Base-by-base conservation (phyloP, 2,113 vertebrate species). In the Megaleporinus macrocephalus region DNA sequence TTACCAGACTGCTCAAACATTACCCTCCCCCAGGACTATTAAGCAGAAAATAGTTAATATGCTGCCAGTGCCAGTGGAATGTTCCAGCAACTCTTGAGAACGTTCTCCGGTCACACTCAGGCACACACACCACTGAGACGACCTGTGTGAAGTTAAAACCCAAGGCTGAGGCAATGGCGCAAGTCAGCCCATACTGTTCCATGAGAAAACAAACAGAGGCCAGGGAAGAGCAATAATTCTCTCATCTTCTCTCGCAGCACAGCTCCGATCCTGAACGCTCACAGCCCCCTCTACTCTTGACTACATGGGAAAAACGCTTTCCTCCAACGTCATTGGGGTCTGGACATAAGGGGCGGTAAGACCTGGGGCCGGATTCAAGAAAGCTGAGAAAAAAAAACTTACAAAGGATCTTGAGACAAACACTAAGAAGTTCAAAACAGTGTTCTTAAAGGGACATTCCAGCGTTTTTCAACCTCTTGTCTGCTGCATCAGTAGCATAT, bases 161-260 rank as follows among this genome's bases (percentile, higher is more conserved):
- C 16, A 41, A 75, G 26, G 24, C 76, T 74, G 65, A 62, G 36
- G 70, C 61, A 76, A 36, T 72, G 68, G 41, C 30, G 27, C 53
- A 72, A 59, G 24, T 36, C 27, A 69, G 59, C 44, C 10, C 62
- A 30, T 75, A 66, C 71, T 53, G 41, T 73, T 81, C 57, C 71
- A 27, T 73, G 70, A 77, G 63, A 79, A 70, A 85, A 79, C 85
- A 87, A 75, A 84, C 81, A 84, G 47, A 36, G 24, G 3, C 70
- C n/a, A 27, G 30, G 70, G 61, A 85, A 74, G 72, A 85, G 44
- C 69, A 41, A 14, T 66, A 79, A 83, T 71, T 73, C 78, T 69
- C 33, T 36, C 29, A 69, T 73, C 71, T 61, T 44, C 11, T 14
- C 36, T 55, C 62, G n/a, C 76, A 18, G 71, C 20, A 18, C 66